A percentile compares a stretch with the other conserved stretches of the same genome.
Conservation (phyloP, 2,888 invertebrate species). For the Tachina fera region DNA sequence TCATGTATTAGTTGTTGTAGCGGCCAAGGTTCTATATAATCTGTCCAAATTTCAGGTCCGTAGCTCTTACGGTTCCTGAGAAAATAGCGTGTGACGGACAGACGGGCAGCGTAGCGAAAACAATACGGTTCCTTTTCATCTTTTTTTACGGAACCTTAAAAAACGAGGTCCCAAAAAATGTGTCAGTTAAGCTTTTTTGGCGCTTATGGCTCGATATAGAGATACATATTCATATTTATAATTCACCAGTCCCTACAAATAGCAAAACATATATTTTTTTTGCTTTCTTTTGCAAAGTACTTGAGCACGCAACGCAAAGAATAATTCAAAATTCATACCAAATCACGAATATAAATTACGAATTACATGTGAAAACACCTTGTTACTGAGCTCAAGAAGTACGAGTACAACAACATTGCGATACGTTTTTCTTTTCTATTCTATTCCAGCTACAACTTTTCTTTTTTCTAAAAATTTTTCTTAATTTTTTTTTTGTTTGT, state of each 20-base stretch:
- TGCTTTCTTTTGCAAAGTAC: conserved; percentile 32
- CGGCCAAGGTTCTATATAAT: too few relatives aligned
- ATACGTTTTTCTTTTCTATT: conserved; percentile 30
- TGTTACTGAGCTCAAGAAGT: conserved; percentile 39
- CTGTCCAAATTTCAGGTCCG: too few relatives aligned
- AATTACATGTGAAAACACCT: conserved; percentile 71
- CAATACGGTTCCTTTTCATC: too few relatives aligned
- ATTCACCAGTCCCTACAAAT: conserved; percentile 35
- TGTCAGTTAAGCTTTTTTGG: too few relatives aligned
- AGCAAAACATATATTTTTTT: background rate
- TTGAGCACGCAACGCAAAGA: conserved; percentile 64
- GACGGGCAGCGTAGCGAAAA: too few relatives aligned
- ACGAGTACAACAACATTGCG: conserved; percentile 2
- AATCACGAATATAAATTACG: conserved; percentile 71
- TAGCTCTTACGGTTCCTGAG: too few relatives aligned
- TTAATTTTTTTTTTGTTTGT: background rate
- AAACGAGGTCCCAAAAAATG: too few relatives aligned
- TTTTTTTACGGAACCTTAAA: too few relatives aligned
- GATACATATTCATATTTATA: conserved; percentile 2
- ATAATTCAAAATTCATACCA: conserved; percentile 71
- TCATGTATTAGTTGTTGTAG: too few relatives aligned
- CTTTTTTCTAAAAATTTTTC: background rate
- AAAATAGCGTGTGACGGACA: too few relatives aligned
- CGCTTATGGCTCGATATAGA: too few relatives aligned
- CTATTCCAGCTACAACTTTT: background rate